These are phyloP conservation scores for Halictus ligatus DNA, from an alignment of 2,888 invertebrate genomes.

Conservation along the genomic window DNA sequence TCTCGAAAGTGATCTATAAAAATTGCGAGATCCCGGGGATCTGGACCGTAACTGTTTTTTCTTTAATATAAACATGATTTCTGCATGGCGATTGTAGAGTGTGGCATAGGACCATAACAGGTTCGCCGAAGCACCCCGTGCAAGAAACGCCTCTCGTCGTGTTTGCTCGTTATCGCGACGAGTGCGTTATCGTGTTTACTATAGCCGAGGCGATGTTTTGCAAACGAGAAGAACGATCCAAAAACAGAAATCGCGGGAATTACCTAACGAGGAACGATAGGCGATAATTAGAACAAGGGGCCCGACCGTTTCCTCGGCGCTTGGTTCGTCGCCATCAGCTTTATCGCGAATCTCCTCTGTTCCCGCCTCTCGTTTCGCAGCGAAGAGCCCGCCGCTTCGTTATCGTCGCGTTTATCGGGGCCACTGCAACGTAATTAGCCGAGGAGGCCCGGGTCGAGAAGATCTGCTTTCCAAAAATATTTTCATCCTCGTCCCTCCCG, in stretches of 20 bases:
- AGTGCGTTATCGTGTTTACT: constrained; percentile 68
- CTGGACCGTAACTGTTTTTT: background rate
- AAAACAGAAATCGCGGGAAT: constrained; percentile 46
- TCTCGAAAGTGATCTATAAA: background rate
- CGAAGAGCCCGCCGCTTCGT: background rate
- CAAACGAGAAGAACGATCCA: constrained; percentile 18
- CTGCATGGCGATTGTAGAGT: background rate
- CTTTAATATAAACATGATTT: background rate
- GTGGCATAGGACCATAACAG: background rate
- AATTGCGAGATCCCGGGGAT: background rate
- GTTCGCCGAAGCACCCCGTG: background rate
- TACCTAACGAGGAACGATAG: constrained; percentile 40
- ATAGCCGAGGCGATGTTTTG: constrained; percentile 61
- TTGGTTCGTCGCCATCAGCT: constrained; percentile 54
- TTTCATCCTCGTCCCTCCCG: background rate
- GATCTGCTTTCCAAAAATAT: background rate
- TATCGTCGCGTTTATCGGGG: background rate
- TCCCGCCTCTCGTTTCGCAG: constrained; percentile 12
- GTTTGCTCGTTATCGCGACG: constrained; percentile 18
- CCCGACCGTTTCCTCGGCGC: constrained; percentile 57
- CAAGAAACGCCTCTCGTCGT: background rate
- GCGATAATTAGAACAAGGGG: constrained; percentile 56
- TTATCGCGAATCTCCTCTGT: constrained; percentile 51
- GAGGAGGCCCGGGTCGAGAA: background rate
- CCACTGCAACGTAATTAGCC: background rate